A percentile compares a stretch with the other conserved stretches of the same genome.
Evolutionary conservation across 2,888 invertebrate species (phyloP).

Genomic region (Drosophila kanekoi): DNA sequence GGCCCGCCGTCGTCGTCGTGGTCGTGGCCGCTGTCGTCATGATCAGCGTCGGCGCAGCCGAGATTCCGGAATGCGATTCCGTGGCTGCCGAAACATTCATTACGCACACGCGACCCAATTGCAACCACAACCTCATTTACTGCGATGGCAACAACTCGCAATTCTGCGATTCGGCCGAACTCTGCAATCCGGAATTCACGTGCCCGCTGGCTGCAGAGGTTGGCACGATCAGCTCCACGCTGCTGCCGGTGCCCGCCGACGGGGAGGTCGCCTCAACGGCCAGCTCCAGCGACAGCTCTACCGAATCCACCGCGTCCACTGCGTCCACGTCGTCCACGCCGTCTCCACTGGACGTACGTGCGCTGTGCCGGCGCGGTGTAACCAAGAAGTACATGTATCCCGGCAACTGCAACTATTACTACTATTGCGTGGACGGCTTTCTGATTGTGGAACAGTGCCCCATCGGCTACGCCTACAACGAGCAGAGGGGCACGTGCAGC

Average conservation of each 20-base stretch:
- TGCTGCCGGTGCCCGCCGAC: neutral
- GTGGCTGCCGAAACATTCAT: neutral
- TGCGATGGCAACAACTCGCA: slow-evolving; percentile 49
- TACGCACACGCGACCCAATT: slow-evolving; percentile 41
- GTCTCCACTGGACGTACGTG: slow-evolving; percentile 30
- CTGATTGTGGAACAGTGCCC: slow-evolving; percentile 79
- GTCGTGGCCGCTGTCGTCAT: slow-evolving; percentile 14
- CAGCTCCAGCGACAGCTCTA: neutral
- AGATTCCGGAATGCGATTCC: slow-evolving; percentile 50
- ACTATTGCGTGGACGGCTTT: slow-evolving; percentile 62
- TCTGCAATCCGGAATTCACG: neutral
- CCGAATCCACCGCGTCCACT: neutral
- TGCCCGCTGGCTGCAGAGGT: neutral
- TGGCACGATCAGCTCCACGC: neutral
- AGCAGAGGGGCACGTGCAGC: slow-evolving; percentile 38
- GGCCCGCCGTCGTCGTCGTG: slow-evolving; percentile 16
- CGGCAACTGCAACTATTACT: slow-evolving; percentile 68
- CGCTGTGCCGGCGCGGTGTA: slow-evolving; percentile 51
- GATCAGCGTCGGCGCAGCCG: slow-evolving; percentile 9
- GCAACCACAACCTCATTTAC: slow-evolving; percentile 46
- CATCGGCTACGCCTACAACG: slow-evolving; percentile 65
- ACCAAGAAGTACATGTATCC: slow-evolving; percentile 61
- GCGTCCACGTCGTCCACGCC: neutral
- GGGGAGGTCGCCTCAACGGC: neutral
- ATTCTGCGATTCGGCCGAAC: slow-evolving; percentile 29